Evolutionary conservation across 2,888 invertebrate species (phyloP).

Genomic region (Perithous albicinctus): DNA sequence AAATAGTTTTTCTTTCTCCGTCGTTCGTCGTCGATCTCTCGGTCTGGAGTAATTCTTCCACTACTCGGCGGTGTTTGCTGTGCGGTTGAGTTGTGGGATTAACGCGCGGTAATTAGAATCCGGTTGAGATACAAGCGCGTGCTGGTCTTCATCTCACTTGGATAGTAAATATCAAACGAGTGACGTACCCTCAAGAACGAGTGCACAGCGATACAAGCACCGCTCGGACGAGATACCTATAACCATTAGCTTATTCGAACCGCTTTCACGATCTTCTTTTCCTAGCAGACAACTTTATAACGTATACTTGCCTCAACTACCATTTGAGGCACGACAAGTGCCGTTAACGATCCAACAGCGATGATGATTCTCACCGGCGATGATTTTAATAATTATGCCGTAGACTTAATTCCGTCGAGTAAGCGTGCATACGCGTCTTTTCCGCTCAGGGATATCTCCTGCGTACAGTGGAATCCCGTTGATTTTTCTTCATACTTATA

Average conservation of each 20-base stretch:
- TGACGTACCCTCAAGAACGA: conserved; percentile 13
- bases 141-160: conserved; percentile 22
- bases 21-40: neutral
- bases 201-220: neutral
- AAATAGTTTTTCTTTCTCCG: conserved; percentile 5
- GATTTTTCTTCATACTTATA: too few relatives aligned
- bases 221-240: conserved; percentile 3
- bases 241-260: conserved; percentile 12
- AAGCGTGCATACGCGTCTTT: neutral
- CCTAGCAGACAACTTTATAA: neutral
- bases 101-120: conserved; percentile 26
- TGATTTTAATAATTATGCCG: neutral
- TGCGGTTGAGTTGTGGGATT: neutral
- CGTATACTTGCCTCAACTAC: neutral
- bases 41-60: neutral
- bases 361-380: conserved; percentile 15
- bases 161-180: conserved; percentile 32
- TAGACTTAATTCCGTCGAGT: neutral
- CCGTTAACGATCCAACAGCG: conserved; percentile 9
- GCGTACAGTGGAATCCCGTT: neutral
- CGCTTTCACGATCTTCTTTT: conserved; percentile 33
- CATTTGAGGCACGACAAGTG: conserved; percentile 19
- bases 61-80: neutral
- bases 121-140: conserved; percentile 21
- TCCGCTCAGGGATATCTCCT: neutral